Percentiles rank a stretch among this genome's conserved stretches.
These are phyloP conservation scores for Pammene fasciana DNA, from an alignment of 2,888 invertebrate species.

Conservation along the genomic window DNA sequence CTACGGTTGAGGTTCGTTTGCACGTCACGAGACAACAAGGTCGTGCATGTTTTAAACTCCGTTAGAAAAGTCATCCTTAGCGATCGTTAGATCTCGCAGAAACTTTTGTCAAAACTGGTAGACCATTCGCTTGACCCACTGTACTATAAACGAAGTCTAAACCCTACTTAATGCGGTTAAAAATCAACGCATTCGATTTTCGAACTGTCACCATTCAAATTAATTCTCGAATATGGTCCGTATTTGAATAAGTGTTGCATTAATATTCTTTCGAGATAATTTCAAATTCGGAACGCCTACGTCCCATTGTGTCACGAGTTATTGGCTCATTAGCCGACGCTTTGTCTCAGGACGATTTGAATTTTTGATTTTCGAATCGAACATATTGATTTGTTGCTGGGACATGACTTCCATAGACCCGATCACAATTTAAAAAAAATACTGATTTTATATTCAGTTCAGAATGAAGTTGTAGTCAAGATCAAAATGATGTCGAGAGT, in stretches of 20 bases:
- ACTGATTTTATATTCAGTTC: not conserved
- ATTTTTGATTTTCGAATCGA: constrained; percentile 80
- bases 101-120: too few species aligned
- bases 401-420: constrained; percentile 20
- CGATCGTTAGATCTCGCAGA: too few species aligned
- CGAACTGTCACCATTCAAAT: constrained; percentile 70
- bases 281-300: constrained; percentile 79
- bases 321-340: constrained; percentile 81
- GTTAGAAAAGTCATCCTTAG: too few species aligned
- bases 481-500: not conserved
- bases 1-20: too few species aligned
- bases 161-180: constrained; percentile 9
- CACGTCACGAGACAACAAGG: too few species aligned
- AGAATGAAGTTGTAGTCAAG: not conserved
- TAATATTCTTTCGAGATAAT: constrained; percentile 83
- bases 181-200: constrained; percentile 33
- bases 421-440: not conserved
- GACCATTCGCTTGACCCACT: too few species aligned
- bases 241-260: constrained; percentile 83
- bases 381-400: constrained; percentile 69
- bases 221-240: constrained; percentile 78
- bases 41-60: too few species aligned
- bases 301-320: constrained; percentile 80
- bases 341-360: constrained; percentile 74
- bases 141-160: constrained; percentile 6